Evolutionary conservation across 2,797 vertebrate genomes (phyloP).

Genomic region (Protosalanx chinensis): DNA sequence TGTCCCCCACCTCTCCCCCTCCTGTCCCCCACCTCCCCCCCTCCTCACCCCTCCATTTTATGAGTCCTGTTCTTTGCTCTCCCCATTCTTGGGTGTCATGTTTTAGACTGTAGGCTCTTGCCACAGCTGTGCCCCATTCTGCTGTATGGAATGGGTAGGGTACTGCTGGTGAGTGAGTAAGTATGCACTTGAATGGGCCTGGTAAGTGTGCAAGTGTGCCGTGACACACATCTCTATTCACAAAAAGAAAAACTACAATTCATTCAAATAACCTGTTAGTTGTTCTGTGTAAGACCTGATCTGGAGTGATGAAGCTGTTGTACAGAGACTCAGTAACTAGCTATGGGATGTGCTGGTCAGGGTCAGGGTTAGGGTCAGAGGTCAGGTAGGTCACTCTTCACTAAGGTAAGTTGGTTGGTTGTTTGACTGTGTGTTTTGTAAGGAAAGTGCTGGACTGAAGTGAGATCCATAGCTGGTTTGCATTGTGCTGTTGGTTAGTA

Average conservation of each 20-base stretch:
- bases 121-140: conserved; percentile 89
- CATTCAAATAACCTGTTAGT: conserved; percentile 69
- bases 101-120: conserved; percentile 89
- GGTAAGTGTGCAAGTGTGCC: conserved; percentile 89
- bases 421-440: conserved; percentile 42
- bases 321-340: conserved; percentile 78
- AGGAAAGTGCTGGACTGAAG: conserved; percentile 73
- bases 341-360: conserved; percentile 71
- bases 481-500: conserved; percentile 53
- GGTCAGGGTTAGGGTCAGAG: conserved; percentile 62
- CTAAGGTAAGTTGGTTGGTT: conserved; percentile 64
- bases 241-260: conserved; percentile 53
- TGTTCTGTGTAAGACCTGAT: conserved; percentile 90
- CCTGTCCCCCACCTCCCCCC: conserved; percentile 42
- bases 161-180: conserved; percentile 92
- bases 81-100: conserved; percentile 83
- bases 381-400: conserved; percentile 68
- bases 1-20: conserved; percentile 49
- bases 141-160: conserved; percentile 92
- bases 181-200: conserved; percentile 87
- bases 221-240: conserved; percentile 74
- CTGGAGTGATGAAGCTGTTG: conserved; percentile 65
- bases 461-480: conserved; percentile 81
- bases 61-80: conserved; percentile 62
- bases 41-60: conserved; percentile 59